phyloP scores from a whole-genome alignment of 2,888 invertebrate genomes.

The Criorhina ranunculi region DNA sequence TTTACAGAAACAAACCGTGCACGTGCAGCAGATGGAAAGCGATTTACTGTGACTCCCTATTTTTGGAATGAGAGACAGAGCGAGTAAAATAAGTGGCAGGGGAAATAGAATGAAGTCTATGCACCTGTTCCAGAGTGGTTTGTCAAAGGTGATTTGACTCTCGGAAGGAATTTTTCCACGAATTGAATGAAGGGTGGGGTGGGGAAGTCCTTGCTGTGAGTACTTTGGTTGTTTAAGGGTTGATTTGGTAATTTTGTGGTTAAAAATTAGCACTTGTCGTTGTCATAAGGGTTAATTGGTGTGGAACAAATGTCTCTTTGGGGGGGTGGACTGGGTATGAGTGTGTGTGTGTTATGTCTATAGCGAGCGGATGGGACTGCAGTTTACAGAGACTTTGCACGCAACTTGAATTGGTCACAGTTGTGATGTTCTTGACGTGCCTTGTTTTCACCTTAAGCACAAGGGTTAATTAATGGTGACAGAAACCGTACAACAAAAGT shows the following conservation, averaged over 20 bases:
- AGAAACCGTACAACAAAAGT: conserved; percentile 3
- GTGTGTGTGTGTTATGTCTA: background rate
- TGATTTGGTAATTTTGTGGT: conserved; percentile 7
- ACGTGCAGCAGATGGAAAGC: conserved; percentile 48
- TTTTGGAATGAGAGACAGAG: background rate
- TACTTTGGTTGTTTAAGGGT: background rate
- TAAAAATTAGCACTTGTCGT: conserved; percentile 39
- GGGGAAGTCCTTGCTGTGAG: conserved; percentile 11
- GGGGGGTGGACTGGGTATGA: background rate
- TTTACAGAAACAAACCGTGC: conserved; percentile 22
- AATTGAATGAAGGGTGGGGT: conserved; percentile 40
- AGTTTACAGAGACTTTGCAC: conserved; percentile 16
- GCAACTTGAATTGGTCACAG: background rate
- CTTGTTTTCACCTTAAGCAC: background rate
- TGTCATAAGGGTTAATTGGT: conserved; percentile 26
- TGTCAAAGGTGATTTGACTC: conserved; percentile 4
- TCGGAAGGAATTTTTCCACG: conserved; percentile 5
- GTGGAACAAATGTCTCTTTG: conserved; percentile 5
- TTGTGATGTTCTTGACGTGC: background rate
- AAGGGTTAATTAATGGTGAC: background rate
- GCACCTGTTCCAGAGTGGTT: conserved; percentile 1
- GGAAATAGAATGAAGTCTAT: conserved; percentile 18
- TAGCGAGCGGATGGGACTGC: background rate
- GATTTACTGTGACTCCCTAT: background rate
- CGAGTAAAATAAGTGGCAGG: conserved; percentile 2